Conservation (phyloP, 1,140 invertebrate species). For the Mamestra configurata region DNA sequence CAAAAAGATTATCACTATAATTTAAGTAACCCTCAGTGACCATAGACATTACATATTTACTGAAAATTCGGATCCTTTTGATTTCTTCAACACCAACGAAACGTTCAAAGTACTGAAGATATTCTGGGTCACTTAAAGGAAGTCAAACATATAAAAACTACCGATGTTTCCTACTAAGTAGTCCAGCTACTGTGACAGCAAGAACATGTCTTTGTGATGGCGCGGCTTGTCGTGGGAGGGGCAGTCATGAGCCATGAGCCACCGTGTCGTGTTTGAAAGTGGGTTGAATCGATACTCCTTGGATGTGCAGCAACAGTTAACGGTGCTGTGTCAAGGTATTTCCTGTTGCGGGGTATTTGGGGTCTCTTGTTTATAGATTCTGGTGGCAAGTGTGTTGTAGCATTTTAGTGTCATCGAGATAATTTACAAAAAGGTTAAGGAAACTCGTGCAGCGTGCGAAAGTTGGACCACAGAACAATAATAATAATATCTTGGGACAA, state of each 20-base stretch:
- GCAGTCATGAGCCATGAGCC: neutral
- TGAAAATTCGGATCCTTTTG: too few species aligned
- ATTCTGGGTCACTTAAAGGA: neutral
- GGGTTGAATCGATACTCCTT: slow-evolving; percentile 24
- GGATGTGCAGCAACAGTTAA: neutral
- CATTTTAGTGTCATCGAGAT: too few species aligned
- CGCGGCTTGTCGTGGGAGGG: slow-evolving; percentile 16
- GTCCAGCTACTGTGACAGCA: slow-evolving; percentile 3
- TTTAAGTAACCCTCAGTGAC: too few species aligned
- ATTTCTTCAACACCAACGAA: neutral
- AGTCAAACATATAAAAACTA: neutral
- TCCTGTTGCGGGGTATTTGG: neutral
- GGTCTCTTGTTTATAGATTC: neutral
- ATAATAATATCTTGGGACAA: too few species aligned
- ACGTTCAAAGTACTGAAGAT: too few species aligned
- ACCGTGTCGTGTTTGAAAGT: slow-evolving; percentile 18
- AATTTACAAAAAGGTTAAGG: too few species aligned
- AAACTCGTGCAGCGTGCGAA: too few species aligned
- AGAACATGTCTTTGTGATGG: slow-evolving; percentile 5
- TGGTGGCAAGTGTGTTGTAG: neutral
- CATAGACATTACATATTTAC: too few species aligned
- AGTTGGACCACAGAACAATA: too few species aligned
- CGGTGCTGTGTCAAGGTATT: neutral
- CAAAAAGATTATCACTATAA: too few species aligned
- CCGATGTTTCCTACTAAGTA: neutral